Conservation (phyloP, 2,797 vertebrate genomes). For the Pseudochaenichthys georgianus region DNA sequence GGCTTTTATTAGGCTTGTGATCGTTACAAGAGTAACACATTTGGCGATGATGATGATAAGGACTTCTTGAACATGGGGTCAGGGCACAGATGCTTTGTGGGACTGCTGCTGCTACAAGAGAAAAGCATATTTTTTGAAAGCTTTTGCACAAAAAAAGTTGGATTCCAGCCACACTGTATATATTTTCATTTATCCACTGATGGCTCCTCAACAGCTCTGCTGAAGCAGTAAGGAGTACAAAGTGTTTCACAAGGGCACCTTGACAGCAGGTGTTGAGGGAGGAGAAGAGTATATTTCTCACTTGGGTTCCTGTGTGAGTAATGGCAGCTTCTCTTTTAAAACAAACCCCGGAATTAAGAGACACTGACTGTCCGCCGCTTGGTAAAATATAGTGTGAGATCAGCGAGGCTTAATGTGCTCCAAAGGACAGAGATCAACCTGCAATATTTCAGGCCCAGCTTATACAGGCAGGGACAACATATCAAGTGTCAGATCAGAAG, state of each 20-base stretch:
- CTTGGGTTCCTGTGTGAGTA: constrained; percentile 50
- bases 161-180: not conserved
- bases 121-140: constrained; percentile 1
- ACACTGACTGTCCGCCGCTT: constrained; percentile 14
- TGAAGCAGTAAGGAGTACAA: constrained; percentile 25
- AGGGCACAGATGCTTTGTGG: constrained; percentile 7
- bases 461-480: constrained; percentile 46
- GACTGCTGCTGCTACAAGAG: not conserved
- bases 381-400: constrained; percentile 41
- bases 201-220: constrained; percentile 12
- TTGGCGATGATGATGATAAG: constrained; percentile 34
- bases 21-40: constrained; percentile 30
- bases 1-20: constrained; percentile 49
- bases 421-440: constrained; percentile 60
- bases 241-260: constrained; percentile 52
- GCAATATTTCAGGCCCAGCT: constrained; percentile 64
- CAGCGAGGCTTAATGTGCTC: constrained; percentile 59
- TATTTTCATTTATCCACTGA: not conserved
- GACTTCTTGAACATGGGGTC: constrained; percentile 47
- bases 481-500: constrained; percentile 66
- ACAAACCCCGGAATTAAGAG: constrained; percentile 51
- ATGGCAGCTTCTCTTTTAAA: constrained; percentile 48
- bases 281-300: constrained; percentile 49
- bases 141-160: not conserved
- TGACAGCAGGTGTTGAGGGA: constrained; percentile 37